Evolutionary conservation across 2,797 vertebrate genomes (phyloP), one percentile per base, ranked within the genome.

Genomic region (Chanos chanos): DNA sequence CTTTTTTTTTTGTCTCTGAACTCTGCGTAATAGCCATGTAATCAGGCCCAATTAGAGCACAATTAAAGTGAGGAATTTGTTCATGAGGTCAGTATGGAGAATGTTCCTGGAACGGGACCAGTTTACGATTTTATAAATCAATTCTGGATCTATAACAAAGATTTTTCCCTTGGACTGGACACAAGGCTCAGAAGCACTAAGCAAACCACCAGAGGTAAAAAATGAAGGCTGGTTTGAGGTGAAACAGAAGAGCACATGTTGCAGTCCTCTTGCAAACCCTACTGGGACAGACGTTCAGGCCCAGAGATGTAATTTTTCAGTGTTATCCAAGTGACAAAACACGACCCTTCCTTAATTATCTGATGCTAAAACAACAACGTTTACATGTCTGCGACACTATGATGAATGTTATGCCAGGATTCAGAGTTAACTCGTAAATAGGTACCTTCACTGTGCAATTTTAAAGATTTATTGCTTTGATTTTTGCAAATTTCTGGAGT

Each of bases 1-100:
- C 39, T 72, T 67, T 58, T n/a, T 65, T 55, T 55, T 48, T 44
- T 67, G 65, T 48, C 58, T 8, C 9, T 71, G 47, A 79, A 41
- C 70, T 81, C 63, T 12, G 61, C 44, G 30, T 82, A 86, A 86
- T 78, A 72, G 70, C 69, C 19, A 3, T 77, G 71, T 82, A 87
- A 87, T 89, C 71, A 84, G 75, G 62, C 33, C 67, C 75, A 81
- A 83, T 89, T 84, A 83, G 64, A 72, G 81, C 52, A 70, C 75
- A 79, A 84, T 89, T 80, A 84, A 70, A 85, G 48, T 55, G 41
- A 73, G 61, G 63, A 72, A 82, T 86, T 83, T 77, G 83, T 79
- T 77, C 55, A 71, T 74, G 80, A 83, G 82, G 81, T 87, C 82
- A 82, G 63, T 44, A 40, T 67, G 61, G 54, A 70, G 71, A 76